phyloP scores from a whole-genome alignment of 37 sponge, comb jelly and placozoan genomes.

The Theonella swinhoei region DNA sequence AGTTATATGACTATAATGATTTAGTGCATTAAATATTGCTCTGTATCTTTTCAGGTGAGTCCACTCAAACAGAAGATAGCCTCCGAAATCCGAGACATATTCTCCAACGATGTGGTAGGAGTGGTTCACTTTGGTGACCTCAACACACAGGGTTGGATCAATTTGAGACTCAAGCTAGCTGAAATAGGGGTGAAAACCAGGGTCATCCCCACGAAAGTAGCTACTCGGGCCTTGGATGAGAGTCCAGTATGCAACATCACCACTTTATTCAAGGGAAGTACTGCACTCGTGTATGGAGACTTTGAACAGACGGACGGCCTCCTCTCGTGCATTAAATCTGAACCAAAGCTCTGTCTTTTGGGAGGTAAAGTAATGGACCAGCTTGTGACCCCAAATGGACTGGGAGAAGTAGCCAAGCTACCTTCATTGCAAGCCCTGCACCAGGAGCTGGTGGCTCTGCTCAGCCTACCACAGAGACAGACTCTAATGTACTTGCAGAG shows the following conservation, averaged over 20 bases:
- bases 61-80: slow-evolving; percentile 11
- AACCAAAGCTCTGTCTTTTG: slow-evolving; percentile 34
- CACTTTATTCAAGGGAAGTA: slow-evolving; percentile 15
- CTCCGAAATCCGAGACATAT: slow-evolving; percentile 20
- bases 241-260: slow-evolving; percentile 17
- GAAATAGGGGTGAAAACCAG: not conserved
- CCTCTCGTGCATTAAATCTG: not conserved
- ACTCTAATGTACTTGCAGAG: not conserved
- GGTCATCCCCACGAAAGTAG: slow-evolving; percentile 41
- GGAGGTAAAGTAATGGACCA: slow-evolving; percentile 41
- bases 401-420: slow-evolving; percentile 22
- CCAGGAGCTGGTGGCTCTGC: slow-evolving; percentile 14
- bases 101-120: not conserved
- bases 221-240: slow-evolving; percentile 17
- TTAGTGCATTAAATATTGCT: no score
- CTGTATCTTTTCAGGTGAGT: slow-evolving; percentile 14
- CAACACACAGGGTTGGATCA: slow-evolving; percentile 26
- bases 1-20: no score
- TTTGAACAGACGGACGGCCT: not conserved
- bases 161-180: slow-evolving; percentile 18
- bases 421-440: slow-evolving; percentile 8
- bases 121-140: slow-evolving; percentile 45
- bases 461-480: not conserved
- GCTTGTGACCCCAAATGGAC: slow-evolving; percentile 26
- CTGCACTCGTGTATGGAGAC: slow-evolving; percentile 30